Percentiles rank a stretch among this genome's conserved stretches.
phyloP scores from a whole-genome alignment of 2,113 vertebrate genomes.

The Thermophis baileyi region DNA sequence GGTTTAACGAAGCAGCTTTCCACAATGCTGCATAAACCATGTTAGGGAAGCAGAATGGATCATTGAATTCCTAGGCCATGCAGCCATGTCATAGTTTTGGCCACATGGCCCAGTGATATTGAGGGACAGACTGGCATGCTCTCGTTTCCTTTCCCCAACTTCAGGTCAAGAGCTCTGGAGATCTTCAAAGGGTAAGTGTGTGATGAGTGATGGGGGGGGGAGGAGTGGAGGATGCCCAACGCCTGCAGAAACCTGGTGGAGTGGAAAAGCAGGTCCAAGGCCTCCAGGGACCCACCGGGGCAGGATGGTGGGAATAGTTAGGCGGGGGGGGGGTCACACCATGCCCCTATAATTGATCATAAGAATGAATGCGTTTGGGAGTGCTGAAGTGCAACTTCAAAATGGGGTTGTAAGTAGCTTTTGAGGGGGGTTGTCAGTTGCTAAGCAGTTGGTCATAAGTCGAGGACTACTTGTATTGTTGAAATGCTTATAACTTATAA shows the following conservation, averaged over 20 bases:
- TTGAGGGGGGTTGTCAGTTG: background rate
- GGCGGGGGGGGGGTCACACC: too few species aligned
- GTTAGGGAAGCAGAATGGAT: background rate
- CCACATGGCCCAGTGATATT: background rate
- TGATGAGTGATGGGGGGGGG: background rate
- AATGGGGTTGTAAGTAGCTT: background rate
- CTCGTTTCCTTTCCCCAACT: background rate
- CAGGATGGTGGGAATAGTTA: background rate
- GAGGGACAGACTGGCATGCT: background rate
- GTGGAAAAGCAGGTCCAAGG: background rate
- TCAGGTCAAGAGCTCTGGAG: background rate
- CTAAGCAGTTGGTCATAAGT: background rate
- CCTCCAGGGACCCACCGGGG: background rate
- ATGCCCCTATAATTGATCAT: background rate
- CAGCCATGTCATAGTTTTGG: background rate
- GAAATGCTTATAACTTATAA: background rate
- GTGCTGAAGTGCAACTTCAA: background rate
- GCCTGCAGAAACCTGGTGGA: background rate
- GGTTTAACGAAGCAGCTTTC: background rate
- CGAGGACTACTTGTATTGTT: background rate
- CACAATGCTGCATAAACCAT: background rate
- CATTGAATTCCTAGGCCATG: background rate
- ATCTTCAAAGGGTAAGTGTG: background rate
- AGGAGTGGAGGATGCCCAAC: background rate
- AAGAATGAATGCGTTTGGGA: background rate